These are phyloP conservation scores for Darevskia mixta DNA, from an alignment of 2,797 vertebrate genomes.

Conservation along the genomic window DNA sequence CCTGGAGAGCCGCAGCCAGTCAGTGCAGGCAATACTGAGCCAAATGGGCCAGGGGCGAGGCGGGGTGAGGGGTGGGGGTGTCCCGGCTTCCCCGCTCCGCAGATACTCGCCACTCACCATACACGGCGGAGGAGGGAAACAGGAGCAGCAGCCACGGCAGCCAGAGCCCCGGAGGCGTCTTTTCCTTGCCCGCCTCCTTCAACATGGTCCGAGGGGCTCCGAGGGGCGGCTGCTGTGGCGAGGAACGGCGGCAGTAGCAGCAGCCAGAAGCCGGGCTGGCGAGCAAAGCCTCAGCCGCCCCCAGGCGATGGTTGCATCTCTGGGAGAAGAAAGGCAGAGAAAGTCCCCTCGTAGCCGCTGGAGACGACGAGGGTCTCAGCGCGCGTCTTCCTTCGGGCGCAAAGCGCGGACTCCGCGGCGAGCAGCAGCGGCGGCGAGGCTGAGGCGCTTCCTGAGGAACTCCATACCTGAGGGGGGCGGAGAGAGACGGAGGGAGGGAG, in stretches of 20 bases:
- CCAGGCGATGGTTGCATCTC: neutral
- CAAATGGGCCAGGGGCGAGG: too few species aligned
- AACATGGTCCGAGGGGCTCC: neutral
- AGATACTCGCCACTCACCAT: neutral
- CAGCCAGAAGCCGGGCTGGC: neutral
- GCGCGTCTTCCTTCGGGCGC: too few species aligned
- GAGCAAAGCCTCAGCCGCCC: too few species aligned
- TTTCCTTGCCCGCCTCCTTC: too few species aligned
- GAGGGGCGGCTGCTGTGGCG: neutral
- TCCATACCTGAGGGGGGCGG: neutral
- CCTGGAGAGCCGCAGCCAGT: too few species aligned
- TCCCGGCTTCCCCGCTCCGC: neutral
- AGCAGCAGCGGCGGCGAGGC: too few species aligned
- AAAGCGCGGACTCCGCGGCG: neutral
- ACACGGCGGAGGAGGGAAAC: neutral
- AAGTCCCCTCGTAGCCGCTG: neutral
- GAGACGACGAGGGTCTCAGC: neutral
- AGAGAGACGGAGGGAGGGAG: neutral
- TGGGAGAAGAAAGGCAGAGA: too few species aligned
- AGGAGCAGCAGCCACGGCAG: neutral
- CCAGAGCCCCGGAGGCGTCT: too few species aligned
- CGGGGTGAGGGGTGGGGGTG: too few species aligned
- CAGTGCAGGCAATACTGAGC: too few species aligned
- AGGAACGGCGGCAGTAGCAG: neutral
- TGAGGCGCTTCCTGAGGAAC: too few species aligned